These are phyloP conservation scores for Dicerorhinus sumatrensis DNA, from an alignment of 2,113 vertebrate species.

Conservation along the genomic window DNA sequence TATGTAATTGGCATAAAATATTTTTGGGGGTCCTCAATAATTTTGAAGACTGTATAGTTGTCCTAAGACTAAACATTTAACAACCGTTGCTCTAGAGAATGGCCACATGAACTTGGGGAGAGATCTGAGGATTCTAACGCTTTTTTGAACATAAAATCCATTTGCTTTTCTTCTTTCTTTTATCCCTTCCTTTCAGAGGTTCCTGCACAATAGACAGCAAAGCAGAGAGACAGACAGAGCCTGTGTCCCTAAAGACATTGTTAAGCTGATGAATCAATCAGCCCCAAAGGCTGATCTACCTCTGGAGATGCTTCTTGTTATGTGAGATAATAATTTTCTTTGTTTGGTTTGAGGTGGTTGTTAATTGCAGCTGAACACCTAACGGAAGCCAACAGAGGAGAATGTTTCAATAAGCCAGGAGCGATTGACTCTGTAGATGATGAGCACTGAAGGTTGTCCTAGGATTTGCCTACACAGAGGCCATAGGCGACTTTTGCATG, in stretches of 20 bases:
- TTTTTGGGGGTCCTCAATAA: not conserved
- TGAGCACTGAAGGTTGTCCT: not conserved
- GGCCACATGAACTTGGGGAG: not conserved
- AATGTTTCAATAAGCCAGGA: not conserved
- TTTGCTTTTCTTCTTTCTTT: not conserved
- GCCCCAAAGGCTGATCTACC: not conserved
- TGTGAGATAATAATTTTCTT: slow-evolving; percentile 7
- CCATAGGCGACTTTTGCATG: not conserved
- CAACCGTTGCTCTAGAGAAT: not conserved
- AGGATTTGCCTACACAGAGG: not conserved
- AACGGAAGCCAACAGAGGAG: not conserved
- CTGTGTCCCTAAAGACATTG: not conserved
- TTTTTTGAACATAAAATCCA: not conserved
- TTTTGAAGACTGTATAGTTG: not conserved
- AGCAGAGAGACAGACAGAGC: not conserved
- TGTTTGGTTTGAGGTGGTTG: not conserved
- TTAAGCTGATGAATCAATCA: not conserved
- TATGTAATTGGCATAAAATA: not conserved
- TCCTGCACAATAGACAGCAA: not conserved
- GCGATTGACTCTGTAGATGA: not conserved
- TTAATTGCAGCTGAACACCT: not conserved
- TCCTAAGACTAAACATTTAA: not conserved
- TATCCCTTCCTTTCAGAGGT: not conserved
- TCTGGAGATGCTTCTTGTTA: slow-evolving; percentile 18
- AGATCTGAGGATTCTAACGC: not conserved